Evolutionary conservation across 2,113 vertebrate species (phyloP).

Genomic region (Thamnaconus septentrionalis): DNA sequence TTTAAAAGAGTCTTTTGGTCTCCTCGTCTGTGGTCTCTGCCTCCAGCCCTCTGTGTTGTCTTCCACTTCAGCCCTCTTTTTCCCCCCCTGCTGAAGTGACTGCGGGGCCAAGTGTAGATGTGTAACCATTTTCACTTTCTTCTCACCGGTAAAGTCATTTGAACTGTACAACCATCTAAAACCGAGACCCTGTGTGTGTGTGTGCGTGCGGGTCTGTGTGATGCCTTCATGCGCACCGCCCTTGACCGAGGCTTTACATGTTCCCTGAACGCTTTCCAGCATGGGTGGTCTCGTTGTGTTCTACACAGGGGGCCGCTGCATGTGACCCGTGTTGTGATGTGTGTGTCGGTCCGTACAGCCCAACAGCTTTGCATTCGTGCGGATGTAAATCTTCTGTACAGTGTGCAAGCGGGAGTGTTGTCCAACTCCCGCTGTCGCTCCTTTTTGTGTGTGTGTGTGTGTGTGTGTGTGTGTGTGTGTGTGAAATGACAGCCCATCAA

Average conservation of each 20-base stretch:
- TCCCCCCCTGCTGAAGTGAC: no score
- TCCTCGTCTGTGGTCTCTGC: no score
- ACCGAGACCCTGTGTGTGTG: not conserved
- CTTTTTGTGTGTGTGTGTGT: no score
- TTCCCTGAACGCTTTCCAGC: conserved; percentile 23
- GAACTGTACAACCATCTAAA: not conserved
- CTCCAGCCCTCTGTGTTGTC: no score
- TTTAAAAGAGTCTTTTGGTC: no score
- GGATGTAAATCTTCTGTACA: no score
- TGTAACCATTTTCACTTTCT: not conserved
- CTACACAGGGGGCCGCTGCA: conserved; percentile 34
- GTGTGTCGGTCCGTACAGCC: conserved; percentile 22
- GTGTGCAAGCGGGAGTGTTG: no score
- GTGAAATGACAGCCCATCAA: conserved; percentile 1
- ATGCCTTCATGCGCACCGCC: conserved; percentile 41
- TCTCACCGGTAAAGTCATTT: not conserved
- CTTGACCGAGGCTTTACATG: conserved; percentile 52
- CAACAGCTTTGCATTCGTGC: conserved; percentile 21
- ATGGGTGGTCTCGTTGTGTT: conserved; percentile 62
- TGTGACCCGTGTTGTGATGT: not conserved
- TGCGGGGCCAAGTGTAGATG: no score
- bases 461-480: not conserved
- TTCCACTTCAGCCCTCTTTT: no score
- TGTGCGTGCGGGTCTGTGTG: conserved; percentile 7
- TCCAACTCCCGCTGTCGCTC: no score